Evolutionary conservation across 2,113 vertebrate genomes (phyloP), one percentile per base, ranked within the genome.

Genomic region (Lagopus muta): DNA sequence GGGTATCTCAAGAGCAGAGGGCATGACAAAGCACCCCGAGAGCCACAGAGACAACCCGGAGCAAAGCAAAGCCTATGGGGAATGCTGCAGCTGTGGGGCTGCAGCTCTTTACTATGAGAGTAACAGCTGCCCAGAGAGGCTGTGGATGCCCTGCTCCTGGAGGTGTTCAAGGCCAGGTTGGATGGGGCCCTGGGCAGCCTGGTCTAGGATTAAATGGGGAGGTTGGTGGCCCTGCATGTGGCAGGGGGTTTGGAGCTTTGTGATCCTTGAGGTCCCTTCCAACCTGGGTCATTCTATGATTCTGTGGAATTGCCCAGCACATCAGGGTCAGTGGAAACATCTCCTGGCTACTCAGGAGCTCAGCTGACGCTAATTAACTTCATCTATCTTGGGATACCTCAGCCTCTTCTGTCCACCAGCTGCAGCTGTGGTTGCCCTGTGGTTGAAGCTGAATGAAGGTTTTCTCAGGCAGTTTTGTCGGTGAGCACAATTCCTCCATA

Each of bases 361-460:
- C 58, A 97, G 61, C 54, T 10, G 12, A 92, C 75, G 74, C 12
- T 69, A 62, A 95, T 91, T 80, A 86, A 93, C 19, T 85, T 62
- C 40, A 66, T 86, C 84, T 43, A 34, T 81, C 66, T 75, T 50
- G 2, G 1, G 7, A 52, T 20, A 57, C 47, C 2, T 0, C 1
- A 8, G 54, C 11, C 0, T 0, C n/a, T 34, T 47, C 1, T 6
- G 74, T 61, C 82, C 34, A 5, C 43, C 22, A 43, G 11, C 10
- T 7, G 5, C 34, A 43, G 36, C 77, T 7, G 19, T 2, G 3
- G 66, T 60, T 69, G 42, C 10, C 48, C 22, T 1, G 0, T 48
- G 24, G 32, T 64, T 47, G 43, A 43, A 86, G 69, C 43, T 48
- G 25, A 61, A 38, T 0, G 0, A 28, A 66, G 76, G n/a, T 32